Base-by-base conservation (phyloP, 2,888 invertebrate species). In the Sminthurinus aureus region DNA sequence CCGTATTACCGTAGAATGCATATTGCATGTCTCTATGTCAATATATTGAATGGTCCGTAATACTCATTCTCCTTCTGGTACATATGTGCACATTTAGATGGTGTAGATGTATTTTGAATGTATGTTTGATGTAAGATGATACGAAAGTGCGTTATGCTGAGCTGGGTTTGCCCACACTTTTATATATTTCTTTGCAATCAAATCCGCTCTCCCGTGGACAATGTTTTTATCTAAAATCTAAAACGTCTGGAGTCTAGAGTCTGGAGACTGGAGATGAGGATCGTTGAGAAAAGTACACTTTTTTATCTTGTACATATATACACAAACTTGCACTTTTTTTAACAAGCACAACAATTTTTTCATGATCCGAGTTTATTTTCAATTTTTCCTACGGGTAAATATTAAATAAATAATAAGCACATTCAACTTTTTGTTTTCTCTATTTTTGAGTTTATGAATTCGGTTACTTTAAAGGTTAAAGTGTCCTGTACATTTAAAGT, bases 301-400 rank as follows among this genome's bases (percentile, higher is more conserved):
- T 8, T 67, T 67, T 67, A 20, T 67, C 2, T 4, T 15, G 15
- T 2, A 64, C 9, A 58, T n/a, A 64, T n/a, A 4, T n/a, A 64
- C 64, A 64, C 9, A 64, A 3, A 18, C 0, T 64, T 64, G 26
- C 24, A 71, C 24, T 71, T 24, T 15, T n/a, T 11, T 20, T 69
- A 69, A 71, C 71, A 71, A 71, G 71, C 22, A 24, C 24, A 71
- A 71, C 13, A 26, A 71, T 75, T 76, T 83, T 82, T 74, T 71
- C 75, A 58, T 18, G 2, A 2, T 58, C 13, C 9, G 18, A 9
- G 15, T 13, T 69, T 69, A 1, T 69, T 69, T n/a, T n/a, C 2
- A 69, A 69, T 69, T 20, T 69, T 13, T 69, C 9, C 38, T 6
- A 38, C 38, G 38, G 3, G 6, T n/a, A n/a, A n/a, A n/a, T n/a